Base-by-base conservation (phyloP, 2,113 vertebrate species). In the Sylvietta virens region DNA sequence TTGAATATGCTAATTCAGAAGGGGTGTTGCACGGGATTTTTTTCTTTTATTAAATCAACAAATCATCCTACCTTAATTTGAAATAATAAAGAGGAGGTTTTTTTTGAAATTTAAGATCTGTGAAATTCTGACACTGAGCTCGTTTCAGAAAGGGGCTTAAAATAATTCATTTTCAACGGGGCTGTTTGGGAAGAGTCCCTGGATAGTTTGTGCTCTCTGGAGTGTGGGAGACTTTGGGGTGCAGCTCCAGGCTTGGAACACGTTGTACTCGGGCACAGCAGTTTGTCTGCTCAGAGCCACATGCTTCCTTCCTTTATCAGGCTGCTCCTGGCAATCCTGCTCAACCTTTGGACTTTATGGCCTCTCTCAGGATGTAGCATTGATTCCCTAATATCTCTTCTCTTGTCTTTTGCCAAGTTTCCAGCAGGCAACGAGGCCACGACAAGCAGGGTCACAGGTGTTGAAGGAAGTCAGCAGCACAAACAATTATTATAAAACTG, bases 311-410 rank as follows among this genome's bases (percentile, higher is more conserved):
- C 17, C 69, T 81, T 95, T 94, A 96, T 94, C 95, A 13, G 94
- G 6, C 91, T 92, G 86, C 92, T 96, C 83, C 80, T 96, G 94
- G 95, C 95, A 97, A 92, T 97, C 89, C 91, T 93, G 24, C 27
- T 66, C 94, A 95, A 96, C 96, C 95, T 97, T 97, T 97, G 83
- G 92, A 95, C 96, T 93, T 93, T 67, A 74, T 56, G 91, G 91
- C 91, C 95, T 86, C 92, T 88, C 92, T 94, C 96, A 94, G 96
- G 95, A 95, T 90, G 91, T 88, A 83, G 79, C 86, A 31, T 15
- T 73, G 76, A 76, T 90, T 93, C 96, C 95, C 92, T 94, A 93
- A 94, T 94, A 92, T 86, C 94, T 94, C 92, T 58, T 90, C 88
- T 94, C 90, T 90, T 83, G 92, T 93, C 92, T 81, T 70, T 47